phyloP scores from a whole-genome alignment of 1,140 invertebrate genomes.

The Cephus cinctus region DNA sequence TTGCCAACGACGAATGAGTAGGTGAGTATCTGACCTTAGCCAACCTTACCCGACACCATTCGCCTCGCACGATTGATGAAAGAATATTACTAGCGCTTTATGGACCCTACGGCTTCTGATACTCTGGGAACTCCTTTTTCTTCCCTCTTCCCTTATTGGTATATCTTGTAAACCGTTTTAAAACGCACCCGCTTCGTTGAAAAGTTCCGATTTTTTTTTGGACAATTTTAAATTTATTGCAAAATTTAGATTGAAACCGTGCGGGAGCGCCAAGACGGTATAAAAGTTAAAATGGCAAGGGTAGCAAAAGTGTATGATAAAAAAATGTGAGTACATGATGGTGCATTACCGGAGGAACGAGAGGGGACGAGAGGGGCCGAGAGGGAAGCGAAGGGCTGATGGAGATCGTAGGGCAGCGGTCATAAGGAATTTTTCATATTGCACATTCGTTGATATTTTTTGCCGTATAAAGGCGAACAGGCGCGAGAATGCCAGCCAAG shows the following conservation, averaged over 20 bases:
- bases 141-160: too few species aligned
- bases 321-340: too few species aligned
- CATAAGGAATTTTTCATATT: slow-evolving; percentile 55
- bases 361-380: too few species aligned
- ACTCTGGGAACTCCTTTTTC: neutral
- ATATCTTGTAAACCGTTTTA: too few species aligned
- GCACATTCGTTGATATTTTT: slow-evolving; percentile 45
- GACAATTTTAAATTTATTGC: too few species aligned
- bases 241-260: too few species aligned
- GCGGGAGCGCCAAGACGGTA: slow-evolving; percentile 23
- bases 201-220: too few species aligned
- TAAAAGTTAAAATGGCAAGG: slow-evolving; percentile 33
- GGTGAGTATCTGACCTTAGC: slow-evolving; percentile 24
- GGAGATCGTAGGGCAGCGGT: too few species aligned
- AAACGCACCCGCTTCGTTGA: too few species aligned
- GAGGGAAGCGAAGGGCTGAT: too few species aligned
- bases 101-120: slow-evolving; percentile 15
- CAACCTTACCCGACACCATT: slow-evolving; percentile 49
- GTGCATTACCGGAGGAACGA: too few species aligned
- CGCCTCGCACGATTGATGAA: slow-evolving; percentile 44
- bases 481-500: slow-evolving; percentile 12
- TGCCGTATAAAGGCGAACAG: slow-evolving; percentile 3
- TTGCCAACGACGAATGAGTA: slow-evolving; percentile 41
- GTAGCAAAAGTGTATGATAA: too few species aligned
- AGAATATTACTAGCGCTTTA: slow-evolving; percentile 49